phyloP scores from a whole-genome alignment of 1,140 invertebrate genomes.

The Lordiphosa collinella region DNA sequence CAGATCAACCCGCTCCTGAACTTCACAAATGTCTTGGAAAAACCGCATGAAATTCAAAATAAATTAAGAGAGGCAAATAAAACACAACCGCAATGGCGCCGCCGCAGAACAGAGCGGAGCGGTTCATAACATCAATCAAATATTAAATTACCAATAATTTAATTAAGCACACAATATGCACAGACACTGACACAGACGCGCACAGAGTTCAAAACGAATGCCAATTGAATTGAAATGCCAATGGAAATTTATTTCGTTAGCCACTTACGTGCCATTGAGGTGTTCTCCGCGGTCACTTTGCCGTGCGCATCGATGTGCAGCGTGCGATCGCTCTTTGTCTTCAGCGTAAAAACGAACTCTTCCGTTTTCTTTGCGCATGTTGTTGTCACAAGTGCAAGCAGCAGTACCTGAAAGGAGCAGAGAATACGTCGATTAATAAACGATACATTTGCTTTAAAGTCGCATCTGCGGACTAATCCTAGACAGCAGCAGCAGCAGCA shows the following conservation, averaged over 20 bases:
- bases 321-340: slow-evolving; percentile 53
- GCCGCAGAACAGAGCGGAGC: slow-evolving; percentile 10
- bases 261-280: slow-evolving; percentile 75
- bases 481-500: no score
- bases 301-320: slow-evolving; percentile 72
- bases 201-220: slow-evolving; percentile 68
- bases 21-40: slow-evolving; percentile 44
- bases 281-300: slow-evolving; percentile 64
- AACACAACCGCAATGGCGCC: slow-evolving; percentile 53
- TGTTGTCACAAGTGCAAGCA: slow-evolving; percentile 67
- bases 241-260: slow-evolving; percentile 46
- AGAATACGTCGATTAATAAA: slow-evolving; percentile 32
- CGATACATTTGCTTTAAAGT: slow-evolving; percentile 35
- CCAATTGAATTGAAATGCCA: slow-evolving; percentile 74
- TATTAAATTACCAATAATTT: slow-evolving; percentile 79
- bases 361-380: slow-evolving; percentile 70
- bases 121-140: slow-evolving; percentile 74
- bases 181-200: slow-evolving; percentile 25
- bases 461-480: slow-evolving; percentile 47
- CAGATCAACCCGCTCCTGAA: slow-evolving; percentile 70
- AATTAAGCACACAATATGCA: slow-evolving; percentile 75
- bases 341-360: slow-evolving; percentile 67
- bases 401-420: slow-evolving; percentile 52
- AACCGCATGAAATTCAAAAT: slow-evolving; percentile 60
- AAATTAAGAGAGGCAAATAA: slow-evolving; percentile 39